Conservation (phyloP, 2,113 vertebrate species). For the Phycodurus eques region DNA sequence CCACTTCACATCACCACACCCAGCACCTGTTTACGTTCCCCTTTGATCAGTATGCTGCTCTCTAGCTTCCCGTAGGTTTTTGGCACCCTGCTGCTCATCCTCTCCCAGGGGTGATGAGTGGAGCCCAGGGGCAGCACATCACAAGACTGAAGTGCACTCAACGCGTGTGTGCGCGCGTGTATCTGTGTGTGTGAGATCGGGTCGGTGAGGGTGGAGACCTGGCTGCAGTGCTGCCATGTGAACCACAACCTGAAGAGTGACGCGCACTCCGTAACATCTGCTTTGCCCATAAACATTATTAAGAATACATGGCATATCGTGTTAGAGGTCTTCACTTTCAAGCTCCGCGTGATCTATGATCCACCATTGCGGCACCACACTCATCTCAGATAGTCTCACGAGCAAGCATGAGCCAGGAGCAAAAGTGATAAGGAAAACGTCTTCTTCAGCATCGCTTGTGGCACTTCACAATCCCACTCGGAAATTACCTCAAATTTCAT, state of each 20-base stretch:
- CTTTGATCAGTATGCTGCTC: constrained; percentile 60
- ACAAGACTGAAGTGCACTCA: constrained; percentile 36
- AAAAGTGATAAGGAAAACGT: constrained; percentile 38
- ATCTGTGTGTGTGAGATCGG: constrained; percentile 13
- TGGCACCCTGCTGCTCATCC: constrained; percentile 55
- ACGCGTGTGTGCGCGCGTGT: background rate
- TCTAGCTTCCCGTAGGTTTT: constrained; percentile 21
- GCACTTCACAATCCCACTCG: constrained; percentile 23
- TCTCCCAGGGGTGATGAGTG: constrained; percentile 56
- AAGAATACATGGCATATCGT: constrained; percentile 53
- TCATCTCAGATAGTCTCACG: constrained; percentile 34
- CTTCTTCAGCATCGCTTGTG: constrained; percentile 34
- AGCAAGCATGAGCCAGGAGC: constrained; percentile 30
- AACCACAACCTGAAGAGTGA: constrained; percentile 62
- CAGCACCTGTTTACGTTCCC: constrained; percentile 47
- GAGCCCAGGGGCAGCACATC: constrained; percentile 54
- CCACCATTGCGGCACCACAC: constrained; percentile 24
- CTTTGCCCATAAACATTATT: constrained; percentile 55
- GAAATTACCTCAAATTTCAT: constrained; percentile 29
- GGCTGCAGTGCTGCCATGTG: constrained; percentile 45
- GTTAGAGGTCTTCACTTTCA: constrained; percentile 38
- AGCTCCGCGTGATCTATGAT: constrained; percentile 36
- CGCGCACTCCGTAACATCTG: constrained; percentile 37
- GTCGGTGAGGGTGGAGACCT: constrained; percentile 41
- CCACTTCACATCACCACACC: constrained; percentile 44